phyloP scores from a whole-genome alignment of 2,888 invertebrate species.

The Mesorhabditis sp. region DNA sequence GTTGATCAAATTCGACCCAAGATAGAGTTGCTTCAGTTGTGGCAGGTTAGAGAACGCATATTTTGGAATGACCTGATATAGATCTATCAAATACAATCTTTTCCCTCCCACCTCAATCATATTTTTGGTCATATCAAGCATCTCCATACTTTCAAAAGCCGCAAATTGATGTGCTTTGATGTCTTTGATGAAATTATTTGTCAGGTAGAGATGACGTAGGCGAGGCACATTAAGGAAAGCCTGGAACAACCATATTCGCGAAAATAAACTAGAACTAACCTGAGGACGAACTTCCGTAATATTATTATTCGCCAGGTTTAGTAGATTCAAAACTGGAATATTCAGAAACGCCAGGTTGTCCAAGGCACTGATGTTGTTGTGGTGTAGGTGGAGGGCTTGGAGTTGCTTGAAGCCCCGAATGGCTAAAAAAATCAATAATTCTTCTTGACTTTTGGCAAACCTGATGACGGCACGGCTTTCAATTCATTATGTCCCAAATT shows the following conservation, averaged over 20 bases:
- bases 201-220: slow-evolving; percentile 55
- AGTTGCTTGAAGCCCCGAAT: slow-evolving; percentile 57
- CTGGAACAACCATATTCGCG: slow-evolving; percentile 21
- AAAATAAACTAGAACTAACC: slow-evolving; percentile 6
- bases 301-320: slow-evolving; percentile 53
- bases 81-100: background rate
- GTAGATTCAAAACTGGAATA: slow-evolving; percentile 24
- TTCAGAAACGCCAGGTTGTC: slow-evolving; percentile 54
- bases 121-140: slow-evolving; percentile 48
- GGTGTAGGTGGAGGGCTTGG: slow-evolving; percentile 54
- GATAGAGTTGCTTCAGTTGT: slow-evolving; percentile 51
- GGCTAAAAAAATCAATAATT: slow-evolving; percentile 23
- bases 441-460: slow-evolving; percentile 20
- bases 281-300: slow-evolving; percentile 29
- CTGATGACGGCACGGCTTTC: slow-evolving; percentile 49
- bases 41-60: slow-evolving; percentile 40
- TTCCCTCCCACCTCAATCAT: slow-evolving; percentile 17
- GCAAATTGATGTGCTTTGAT: slow-evolving; percentile 46
- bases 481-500: slow-evolving; percentile 55
- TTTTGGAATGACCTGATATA: slow-evolving; percentile 20
- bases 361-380: slow-evolving; percentile 46
- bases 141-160: slow-evolving; percentile 53
- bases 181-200: slow-evolving; percentile 44
- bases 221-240: slow-evolving; percentile 57
- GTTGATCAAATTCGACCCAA: slow-evolving; percentile 28